Percentiles rank a stretch among this genome's conserved stretches.
Evolutionary conservation across 2,113 vertebrate species (phyloP).

Genomic region (Tragelaphus strepsiceros): DNA sequence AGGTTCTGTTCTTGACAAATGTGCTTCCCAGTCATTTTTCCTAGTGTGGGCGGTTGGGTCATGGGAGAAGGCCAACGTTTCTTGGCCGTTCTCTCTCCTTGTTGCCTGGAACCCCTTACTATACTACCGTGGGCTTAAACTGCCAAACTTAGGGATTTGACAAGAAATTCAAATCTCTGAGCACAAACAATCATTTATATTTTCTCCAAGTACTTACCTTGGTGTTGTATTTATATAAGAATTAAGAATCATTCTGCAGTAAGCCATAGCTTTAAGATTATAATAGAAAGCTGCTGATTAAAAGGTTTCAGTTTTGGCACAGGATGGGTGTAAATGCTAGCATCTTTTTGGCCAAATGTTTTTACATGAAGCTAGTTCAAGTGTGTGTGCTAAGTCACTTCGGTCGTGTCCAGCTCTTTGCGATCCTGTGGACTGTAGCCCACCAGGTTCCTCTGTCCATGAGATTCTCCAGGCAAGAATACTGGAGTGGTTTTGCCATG

Average conservation of each 20-base stretch:
- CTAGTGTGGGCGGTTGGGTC: not conserved
- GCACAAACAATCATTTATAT: not conserved
- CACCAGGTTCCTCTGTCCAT: not conserved
- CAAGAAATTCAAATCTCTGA: slow-evolving; percentile 40
- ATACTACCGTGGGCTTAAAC: not conserved
- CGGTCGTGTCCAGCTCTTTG: not conserved
- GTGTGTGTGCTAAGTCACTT: not conserved
- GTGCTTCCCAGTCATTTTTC: slow-evolving; percentile 48
- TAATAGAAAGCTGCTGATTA: not conserved
- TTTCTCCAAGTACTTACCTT: slow-evolving; percentile 19
- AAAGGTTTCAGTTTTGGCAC: not conserved
- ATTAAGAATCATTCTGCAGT: slow-evolving; percentile 46
- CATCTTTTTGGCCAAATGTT: not conserved
- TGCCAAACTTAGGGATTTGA: not conserved
- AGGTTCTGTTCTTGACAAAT: slow-evolving; percentile 26
- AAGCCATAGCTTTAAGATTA: not conserved
- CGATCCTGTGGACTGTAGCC: not conserved
- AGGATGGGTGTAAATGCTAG: not conserved
- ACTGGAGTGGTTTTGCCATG: not conserved
- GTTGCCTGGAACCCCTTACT: slow-evolving; percentile 7
- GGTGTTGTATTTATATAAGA: not conserved
- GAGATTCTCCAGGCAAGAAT: not conserved
- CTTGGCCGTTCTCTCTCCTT: not conserved
- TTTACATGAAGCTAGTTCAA: not conserved
- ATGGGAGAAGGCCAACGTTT: not conserved